These are phyloP conservation scores for Omphaloscelis lunosa DNA, from an alignment of 2,888 invertebrate genomes.

Conservation along the genomic window DNA sequence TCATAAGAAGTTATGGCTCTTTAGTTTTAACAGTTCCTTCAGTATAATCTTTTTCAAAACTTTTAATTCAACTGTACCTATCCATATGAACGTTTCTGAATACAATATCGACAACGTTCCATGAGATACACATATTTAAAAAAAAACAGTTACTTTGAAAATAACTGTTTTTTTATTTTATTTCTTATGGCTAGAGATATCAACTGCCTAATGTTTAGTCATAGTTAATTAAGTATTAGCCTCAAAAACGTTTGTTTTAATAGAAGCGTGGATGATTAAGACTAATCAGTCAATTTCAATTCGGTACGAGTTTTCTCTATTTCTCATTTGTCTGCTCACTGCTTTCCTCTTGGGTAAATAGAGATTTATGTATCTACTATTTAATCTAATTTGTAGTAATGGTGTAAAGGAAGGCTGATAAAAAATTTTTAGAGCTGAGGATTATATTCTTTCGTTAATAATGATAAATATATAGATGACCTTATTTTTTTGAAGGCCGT, in stretches of 20 bases:
- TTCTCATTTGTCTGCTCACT: conserved; percentile 13
- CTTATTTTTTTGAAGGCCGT: too few relatives aligned
- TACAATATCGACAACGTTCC: not conserved
- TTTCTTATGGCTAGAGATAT: too few relatives aligned
- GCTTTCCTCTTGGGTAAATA: conserved; percentile 24
- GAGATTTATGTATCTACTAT: conserved; percentile 3
- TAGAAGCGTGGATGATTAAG: conserved; percentile 19
- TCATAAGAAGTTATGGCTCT: not conserved
- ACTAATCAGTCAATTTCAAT: conserved; percentile 43
- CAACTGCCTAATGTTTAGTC: not conserved
- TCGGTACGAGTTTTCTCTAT: conserved; percentile 10
- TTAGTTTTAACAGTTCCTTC: not conserved
- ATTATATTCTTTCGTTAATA: not conserved
- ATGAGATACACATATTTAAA: not conserved
- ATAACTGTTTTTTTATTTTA: not conserved
- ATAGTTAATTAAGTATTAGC: not conserved
- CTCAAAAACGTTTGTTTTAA: conserved; percentile 20
- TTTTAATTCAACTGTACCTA: not conserved
- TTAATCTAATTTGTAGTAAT: conserved; percentile 12
- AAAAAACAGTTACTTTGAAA: not conserved
- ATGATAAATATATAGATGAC: too few relatives aligned
- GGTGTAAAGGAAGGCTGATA: too few relatives aligned
- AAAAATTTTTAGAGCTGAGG: not conserved
- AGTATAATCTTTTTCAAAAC: not conserved
- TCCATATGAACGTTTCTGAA: not conserved